Evolutionary conservation across 2,888 invertebrate genomes (phyloP).

Genomic region (Drosophila mimica): DNA sequence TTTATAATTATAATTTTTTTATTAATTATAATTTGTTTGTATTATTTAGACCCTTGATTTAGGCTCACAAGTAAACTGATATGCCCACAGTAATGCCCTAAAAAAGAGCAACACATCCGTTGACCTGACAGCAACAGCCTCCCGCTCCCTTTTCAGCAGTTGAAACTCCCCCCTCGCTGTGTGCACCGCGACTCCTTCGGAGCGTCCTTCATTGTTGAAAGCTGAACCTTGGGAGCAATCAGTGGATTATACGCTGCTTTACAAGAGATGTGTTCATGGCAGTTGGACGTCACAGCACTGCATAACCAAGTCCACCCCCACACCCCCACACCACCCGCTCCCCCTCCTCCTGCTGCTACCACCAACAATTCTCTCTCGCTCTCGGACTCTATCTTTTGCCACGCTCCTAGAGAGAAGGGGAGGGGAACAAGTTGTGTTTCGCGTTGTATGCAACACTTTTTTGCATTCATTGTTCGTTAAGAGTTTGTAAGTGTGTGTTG

Average conservation of each 20-base stretch:
- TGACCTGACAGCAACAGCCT: slow-evolving; percentile 24
- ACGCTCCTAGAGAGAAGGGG: not conserved
- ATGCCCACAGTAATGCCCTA: slow-evolving; percentile 1
- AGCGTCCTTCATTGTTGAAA: slow-evolving; percentile 72
- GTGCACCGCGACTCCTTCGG: slow-evolving; percentile 26
- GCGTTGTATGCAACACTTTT: slow-evolving; percentile 54
- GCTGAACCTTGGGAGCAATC: slow-evolving; percentile 80
- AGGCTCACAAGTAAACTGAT: not conserved
- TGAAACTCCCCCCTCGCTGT: not conserved
- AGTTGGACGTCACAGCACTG: slow-evolving; percentile 23
- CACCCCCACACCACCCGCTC: fast-evolving
- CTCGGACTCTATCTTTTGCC: not conserved
- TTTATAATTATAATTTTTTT: too few species aligned
- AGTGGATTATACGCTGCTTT: slow-evolving; percentile 76
- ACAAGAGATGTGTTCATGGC: slow-evolving; percentile 48
- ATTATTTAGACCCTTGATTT: not conserved
- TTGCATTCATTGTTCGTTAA: slow-evolving; percentile 72
- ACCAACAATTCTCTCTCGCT: not conserved
- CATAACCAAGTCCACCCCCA: not conserved
- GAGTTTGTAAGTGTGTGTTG: slow-evolving; percentile 40
- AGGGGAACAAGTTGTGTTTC: not conserved
- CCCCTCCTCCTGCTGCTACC: not conserved
- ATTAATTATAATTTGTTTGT: not conserved
- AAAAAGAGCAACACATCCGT: slow-evolving; percentile 51
- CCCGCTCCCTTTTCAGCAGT: slow-evolving; percentile 2